phyloP scores from a whole-genome alignment of 1,140 invertebrate genomes.

The Drosophila tristis region DNA sequence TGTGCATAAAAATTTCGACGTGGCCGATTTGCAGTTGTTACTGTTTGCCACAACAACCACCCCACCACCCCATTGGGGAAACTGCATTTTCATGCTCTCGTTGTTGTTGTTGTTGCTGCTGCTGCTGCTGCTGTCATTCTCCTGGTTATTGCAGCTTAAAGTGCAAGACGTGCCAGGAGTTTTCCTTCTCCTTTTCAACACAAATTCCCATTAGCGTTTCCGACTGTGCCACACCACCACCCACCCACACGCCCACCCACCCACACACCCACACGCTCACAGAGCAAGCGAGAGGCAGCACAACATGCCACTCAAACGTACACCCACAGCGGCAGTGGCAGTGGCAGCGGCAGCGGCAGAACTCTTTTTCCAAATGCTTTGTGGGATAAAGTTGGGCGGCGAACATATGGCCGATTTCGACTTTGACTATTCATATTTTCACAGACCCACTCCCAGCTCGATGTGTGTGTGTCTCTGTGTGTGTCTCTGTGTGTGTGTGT shows the following conservation, averaged over 20 bases:
- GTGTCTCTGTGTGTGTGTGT: conserved; percentile 34
- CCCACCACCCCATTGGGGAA: conserved; percentile 9
- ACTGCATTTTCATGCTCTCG: conserved; percentile 60
- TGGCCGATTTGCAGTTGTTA: conserved; percentile 58
- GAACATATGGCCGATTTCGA: conserved; percentile 76
- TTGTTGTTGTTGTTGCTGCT: conserved; percentile 16
- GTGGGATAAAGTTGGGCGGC: conserved; percentile 73
- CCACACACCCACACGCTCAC: neutral
- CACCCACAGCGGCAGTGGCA: neutral
- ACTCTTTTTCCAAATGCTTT: conserved; percentile 52
- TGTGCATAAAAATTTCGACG: conserved; percentile 59
- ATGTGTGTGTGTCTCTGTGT: conserved; percentile 52
- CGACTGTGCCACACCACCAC: conserved; percentile 16
- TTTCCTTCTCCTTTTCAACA: conserved; percentile 35
- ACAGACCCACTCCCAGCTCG: conserved; percentile 1
- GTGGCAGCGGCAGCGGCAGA: neutral
- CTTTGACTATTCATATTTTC: conserved; percentile 78
- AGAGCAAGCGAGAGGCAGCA: neutral
- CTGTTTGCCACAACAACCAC: neutral
- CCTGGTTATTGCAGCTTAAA: conserved; percentile 69
- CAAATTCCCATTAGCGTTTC: conserved; percentile 78
- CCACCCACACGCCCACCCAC: neutral
- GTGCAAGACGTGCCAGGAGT: conserved; percentile 65
- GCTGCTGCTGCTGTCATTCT: conserved; percentile 28
- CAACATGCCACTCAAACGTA: conserved; percentile 22